Evolutionary conservation across 2,888 invertebrate species (phyloP).

Genomic region (Caenorhabditis wallacei): DNA sequence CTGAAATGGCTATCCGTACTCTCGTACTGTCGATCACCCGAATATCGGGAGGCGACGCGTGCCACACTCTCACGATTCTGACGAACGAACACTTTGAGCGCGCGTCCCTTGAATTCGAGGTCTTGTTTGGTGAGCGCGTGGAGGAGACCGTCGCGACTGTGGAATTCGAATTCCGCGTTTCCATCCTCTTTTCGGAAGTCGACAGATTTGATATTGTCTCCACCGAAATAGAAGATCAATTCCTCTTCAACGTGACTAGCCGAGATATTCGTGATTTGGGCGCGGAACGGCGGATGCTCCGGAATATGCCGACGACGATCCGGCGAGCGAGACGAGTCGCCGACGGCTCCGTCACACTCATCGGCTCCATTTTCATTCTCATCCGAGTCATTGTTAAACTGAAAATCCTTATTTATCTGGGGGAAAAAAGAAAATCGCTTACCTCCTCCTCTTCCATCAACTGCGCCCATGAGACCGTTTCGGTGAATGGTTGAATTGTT

Average conservation of each 20-base stretch:
- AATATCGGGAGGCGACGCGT: slow-evolving; percentile 21
- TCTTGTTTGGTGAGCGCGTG: slow-evolving; percentile 30
- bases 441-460: slow-evolving; percentile 63
- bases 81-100: slow-evolving; percentile 46
- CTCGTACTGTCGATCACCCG: slow-evolving; percentile 38
- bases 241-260: slow-evolving; percentile 51
- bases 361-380: background rate
- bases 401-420: background rate
- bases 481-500: slow-evolving; percentile 6
- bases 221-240: slow-evolving; percentile 58
- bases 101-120: slow-evolving; percentile 42
- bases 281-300: slow-evolving; percentile 48
- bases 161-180: slow-evolving; percentile 55
- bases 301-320: slow-evolving; percentile 43
- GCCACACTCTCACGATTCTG: slow-evolving; percentile 38
- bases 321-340: slow-evolving; percentile 18
- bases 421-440: background rate
- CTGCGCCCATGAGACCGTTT: slow-evolving; percentile 58
- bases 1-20: slow-evolving; percentile 39
- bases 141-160: slow-evolving; percentile 15
- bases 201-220: slow-evolving; percentile 33
- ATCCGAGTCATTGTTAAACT: background rate
- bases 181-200: slow-evolving; percentile 37
- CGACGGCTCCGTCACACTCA: slow-evolving; percentile 25
- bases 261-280: slow-evolving; percentile 55